A percentile compares a stretch with the other conserved stretches of the same genome.
Conservation (phyloP, 2,888 invertebrate species). For the Habrosyne pyritoides region DNA sequence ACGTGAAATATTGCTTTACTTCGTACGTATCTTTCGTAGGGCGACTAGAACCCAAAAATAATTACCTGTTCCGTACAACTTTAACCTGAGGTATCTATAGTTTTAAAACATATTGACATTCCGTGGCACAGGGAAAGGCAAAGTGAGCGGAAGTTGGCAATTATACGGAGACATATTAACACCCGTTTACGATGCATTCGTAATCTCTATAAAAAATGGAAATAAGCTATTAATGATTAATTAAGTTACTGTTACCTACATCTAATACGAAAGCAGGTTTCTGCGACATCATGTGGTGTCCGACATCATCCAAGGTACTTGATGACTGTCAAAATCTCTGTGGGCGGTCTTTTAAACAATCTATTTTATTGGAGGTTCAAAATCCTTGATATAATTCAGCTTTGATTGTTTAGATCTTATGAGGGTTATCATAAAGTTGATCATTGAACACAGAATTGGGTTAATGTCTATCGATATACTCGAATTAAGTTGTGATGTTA, state of each 20-base stretch:
- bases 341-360: constrained; percentile 56
- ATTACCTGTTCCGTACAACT: too few relatives aligned
- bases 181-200: constrained; percentile 47
- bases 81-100: too few relatives aligned
- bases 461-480: constrained; percentile 12
- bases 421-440: constrained; percentile 44
- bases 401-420: constrained; percentile 45
- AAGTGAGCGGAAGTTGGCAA: constrained; percentile 42
- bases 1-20: too few relatives aligned
- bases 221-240: constrained; percentile 44
- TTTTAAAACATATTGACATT: neutral
- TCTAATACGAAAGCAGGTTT: constrained; percentile 16
- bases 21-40: too few relatives aligned
- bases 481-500: neutral
- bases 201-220: constrained; percentile 44
- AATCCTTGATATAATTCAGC: constrained; percentile 46
- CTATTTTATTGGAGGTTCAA: constrained; percentile 48
- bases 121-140: neutral
- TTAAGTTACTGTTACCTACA: constrained; percentile 24
- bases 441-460: constrained; percentile 19
- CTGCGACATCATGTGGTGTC: constrained; percentile 17
- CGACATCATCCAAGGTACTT: constrained; percentile 20
- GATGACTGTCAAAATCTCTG: constrained; percentile 30
- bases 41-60: too few relatives aligned
- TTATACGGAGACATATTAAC: constrained; percentile 39